Conservation (phyloP, 2,113 vertebrate genomes). For the Mastomys coucha region DNA sequence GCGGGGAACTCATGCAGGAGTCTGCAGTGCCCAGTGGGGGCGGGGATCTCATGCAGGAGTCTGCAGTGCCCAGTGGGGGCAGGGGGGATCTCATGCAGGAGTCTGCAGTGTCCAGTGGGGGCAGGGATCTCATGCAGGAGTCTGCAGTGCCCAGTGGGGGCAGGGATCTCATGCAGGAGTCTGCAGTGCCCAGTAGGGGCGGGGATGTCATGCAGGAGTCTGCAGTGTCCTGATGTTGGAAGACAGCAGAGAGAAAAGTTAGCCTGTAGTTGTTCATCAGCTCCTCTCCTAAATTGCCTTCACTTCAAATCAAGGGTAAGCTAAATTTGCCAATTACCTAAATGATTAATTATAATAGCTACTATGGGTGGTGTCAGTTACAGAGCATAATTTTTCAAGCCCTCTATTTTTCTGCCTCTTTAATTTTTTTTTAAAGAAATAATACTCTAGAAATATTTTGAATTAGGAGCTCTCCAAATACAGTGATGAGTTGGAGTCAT, state of each 20-base stretch:
- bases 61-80: constrained; percentile 76
- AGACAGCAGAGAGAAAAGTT: constrained; percentile 84
- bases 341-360: constrained; percentile 86
- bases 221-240: constrained; percentile 83
- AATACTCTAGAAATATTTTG: constrained; percentile 78
- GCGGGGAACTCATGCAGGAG: constrained; percentile 68
- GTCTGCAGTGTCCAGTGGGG: constrained; percentile 79
- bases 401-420: constrained; percentile 77
- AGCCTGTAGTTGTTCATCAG: constrained; percentile 84
- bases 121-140: constrained; percentile 68
- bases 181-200: constrained; percentile 76
- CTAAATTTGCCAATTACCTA: constrained; percentile 88
- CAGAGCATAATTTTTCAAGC: constrained; percentile 84
- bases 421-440: constrained; percentile 76
- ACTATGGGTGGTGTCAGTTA: constrained; percentile 82
- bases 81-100: constrained; percentile 70
- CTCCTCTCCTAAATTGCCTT: constrained; percentile 87
- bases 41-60: constrained; percentile 70
- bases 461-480: constrained; percentile 76
- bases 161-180: constrained; percentile 70
- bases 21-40: constrained; percentile 77
- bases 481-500: constrained; percentile 73
- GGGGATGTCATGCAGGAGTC: constrained; percentile 72
- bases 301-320: constrained; percentile 89
- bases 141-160: constrained; percentile 77